Evolutionary conservation across 1,140 invertebrate genomes (phyloP).

Genomic region (Cardiocondyla obscurior): DNA sequence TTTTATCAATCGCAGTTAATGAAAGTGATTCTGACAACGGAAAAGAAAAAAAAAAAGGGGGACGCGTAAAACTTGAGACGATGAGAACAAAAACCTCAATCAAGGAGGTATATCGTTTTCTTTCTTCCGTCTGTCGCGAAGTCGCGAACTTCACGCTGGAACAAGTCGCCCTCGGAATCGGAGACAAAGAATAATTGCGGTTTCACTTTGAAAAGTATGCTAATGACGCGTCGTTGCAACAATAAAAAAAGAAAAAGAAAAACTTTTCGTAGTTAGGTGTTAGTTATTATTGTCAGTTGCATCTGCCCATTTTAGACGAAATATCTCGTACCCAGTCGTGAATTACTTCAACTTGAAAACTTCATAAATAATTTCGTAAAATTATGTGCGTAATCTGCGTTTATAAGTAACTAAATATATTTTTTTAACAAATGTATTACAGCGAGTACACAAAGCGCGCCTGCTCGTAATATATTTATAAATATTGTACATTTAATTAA

Average conservation of each 20-base stretch:
- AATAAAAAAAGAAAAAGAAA: slow-evolving; percentile 23
- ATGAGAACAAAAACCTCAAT: neutral
- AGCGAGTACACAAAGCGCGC: neutral
- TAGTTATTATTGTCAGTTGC: slow-evolving; percentile 16
- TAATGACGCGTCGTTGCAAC: slow-evolving; percentile 22
- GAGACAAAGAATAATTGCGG: slow-evolving; percentile 3
- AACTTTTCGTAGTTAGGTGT: neutral
- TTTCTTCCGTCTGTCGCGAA: neutral
- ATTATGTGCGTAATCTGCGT: neutral
- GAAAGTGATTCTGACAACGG: neutral
- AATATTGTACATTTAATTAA: slow-evolving; percentile 5
- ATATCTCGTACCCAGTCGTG: neutral
- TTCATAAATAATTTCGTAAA: neutral
- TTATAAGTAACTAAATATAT: neutral
- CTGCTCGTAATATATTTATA: neutral
- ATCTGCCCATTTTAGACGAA: neutral
- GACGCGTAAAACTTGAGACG: neutral
- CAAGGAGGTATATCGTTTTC: neutral
- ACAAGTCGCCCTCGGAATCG: neutral
- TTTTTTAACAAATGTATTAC: neutral
- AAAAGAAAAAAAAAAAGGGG: too few relatives aligned
- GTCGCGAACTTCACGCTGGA: neutral
- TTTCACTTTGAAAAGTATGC: neutral
- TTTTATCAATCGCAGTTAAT: neutral
- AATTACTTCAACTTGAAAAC: neutral